These are phyloP conservation scores for Typhlomys cinereus DNA, from an alignment of 2,113 vertebrate genomes.

Conservation along the genomic window DNA sequence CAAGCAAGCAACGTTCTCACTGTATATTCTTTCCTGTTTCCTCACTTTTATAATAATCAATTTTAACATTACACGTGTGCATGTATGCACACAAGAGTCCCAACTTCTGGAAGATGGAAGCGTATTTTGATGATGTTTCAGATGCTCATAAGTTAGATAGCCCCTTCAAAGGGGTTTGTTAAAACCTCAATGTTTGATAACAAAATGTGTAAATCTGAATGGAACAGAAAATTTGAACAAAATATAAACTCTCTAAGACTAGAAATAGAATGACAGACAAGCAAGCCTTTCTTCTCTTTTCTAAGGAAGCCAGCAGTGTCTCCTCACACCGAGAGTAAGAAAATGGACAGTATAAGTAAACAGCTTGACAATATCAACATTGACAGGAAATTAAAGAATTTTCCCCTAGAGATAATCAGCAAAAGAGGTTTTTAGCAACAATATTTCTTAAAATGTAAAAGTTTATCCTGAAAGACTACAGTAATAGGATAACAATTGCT, in stretches of 20 bases:
- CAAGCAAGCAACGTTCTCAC: neutral
- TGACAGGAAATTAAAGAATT: neutral
- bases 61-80: too few relatives aligned
- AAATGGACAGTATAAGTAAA: neutral
- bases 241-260: too few relatives aligned
- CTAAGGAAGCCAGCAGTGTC: neutral
- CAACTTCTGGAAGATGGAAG: neutral
- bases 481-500: neutral
- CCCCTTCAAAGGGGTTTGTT: neutral
- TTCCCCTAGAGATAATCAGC: neutral
- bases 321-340: neutral
- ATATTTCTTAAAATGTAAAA: neutral
- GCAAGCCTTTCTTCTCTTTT: neutral
- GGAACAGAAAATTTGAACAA: too few relatives aligned
- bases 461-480: neutral
- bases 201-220: neutral
- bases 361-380: neutral
- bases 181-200: neutral
- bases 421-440: neutral
- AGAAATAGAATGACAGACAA: neutral
- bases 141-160: neutral
- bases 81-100: neutral
- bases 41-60: fast-evolving
- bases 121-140: constrained; percentile 20
- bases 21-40: neutral